Percentiles rank a stretch among this genome's conserved stretches.
Conservation (phyloP, 2,888 invertebrate species). For the Drosophila sordidula region DNA sequence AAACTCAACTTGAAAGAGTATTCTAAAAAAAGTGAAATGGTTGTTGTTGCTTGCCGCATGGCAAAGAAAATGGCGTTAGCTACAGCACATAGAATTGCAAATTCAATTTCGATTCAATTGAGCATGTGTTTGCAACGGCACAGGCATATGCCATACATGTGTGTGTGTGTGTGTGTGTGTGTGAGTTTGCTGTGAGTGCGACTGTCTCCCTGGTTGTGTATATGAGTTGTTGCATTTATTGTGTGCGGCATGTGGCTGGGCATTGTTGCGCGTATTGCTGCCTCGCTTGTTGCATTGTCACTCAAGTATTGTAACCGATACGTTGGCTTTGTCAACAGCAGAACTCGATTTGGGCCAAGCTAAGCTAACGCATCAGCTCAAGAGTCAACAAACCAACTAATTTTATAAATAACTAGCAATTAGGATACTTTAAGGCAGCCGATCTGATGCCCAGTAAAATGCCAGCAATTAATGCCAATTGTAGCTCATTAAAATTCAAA, state of each 20-base stretch:
- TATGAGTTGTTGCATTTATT: constrained; percentile 47
- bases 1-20: constrained; percentile 26
- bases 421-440: neutral
- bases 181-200: constrained; percentile 9
- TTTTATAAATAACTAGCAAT: neutral
- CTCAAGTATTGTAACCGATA: constrained; percentile 60
- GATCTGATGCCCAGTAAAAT: constrained; percentile 6
- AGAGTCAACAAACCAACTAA: neutral
- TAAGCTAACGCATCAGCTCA: neutral
- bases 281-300: constrained; percentile 73
- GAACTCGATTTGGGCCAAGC: constrained; percentile 26
- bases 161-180: constrained; percentile 21
- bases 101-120: constrained; percentile 81
- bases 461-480: constrained; percentile 65
- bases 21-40: constrained; percentile 19
- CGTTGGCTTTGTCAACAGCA: constrained; percentile 50
- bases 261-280: constrained; percentile 63
- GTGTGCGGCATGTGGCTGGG: constrained; percentile 30
- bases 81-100: constrained; percentile 76
- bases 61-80: constrained; percentile 75
- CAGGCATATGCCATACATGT: constrained; percentile 56
- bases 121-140: constrained; percentile 75
- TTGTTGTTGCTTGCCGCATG: constrained; percentile 50
- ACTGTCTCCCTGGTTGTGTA: constrained; percentile 21
- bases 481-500: constrained; percentile 71